phyloP scores from a whole-genome alignment of 1,140 invertebrate species.

The Zaprionus ornatus region DNA sequence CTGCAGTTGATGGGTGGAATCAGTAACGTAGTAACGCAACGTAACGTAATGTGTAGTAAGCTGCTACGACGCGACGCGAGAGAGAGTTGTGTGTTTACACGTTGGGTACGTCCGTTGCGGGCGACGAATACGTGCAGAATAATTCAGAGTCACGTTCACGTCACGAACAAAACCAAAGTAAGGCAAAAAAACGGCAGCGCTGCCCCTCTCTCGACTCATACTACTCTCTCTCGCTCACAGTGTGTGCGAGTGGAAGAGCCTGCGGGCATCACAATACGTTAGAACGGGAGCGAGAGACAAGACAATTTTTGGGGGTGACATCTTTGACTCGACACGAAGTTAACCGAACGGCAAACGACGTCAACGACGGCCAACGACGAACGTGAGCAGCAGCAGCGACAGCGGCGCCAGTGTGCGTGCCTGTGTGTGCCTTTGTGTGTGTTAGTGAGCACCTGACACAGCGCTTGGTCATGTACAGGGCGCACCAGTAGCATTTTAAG shows the following conservation, averaged over 20 bases:
- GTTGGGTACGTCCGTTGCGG: constrained; percentile 80
- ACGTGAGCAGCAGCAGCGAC: constrained; percentile 39
- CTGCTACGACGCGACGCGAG: constrained; percentile 8
- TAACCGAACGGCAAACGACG: constrained; percentile 26
- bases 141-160: constrained; percentile 83
- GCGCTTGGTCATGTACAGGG: constrained; percentile 76
- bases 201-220: constrained; percentile 31
- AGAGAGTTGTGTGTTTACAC: constrained; percentile 48
- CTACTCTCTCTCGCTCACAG: constrained; percentile 20
- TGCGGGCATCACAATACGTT: not conserved
- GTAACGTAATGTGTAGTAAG: constrained; percentile 35
- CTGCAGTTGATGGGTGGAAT: constrained; percentile 52
- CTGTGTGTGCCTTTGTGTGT: constrained; percentile 31
- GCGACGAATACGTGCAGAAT: constrained; percentile 83
- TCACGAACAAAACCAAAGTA: constrained; percentile 83
- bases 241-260: constrained; percentile 6
- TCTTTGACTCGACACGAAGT: constrained; percentile 72
- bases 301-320: constrained; percentile 75
- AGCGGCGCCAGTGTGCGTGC: constrained; percentile 10
- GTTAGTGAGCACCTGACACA: constrained; percentile 78
- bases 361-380: constrained; percentile 40
- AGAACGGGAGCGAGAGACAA: constrained; percentile 13
- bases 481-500: constrained; percentile 84
- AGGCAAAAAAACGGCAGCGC: constrained; percentile 68
- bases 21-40: constrained; percentile 13